Evolutionary conservation across 2,888 invertebrate species (phyloP), one percentile per base, ranked within the genome.

Genomic region (Caradrina clavipalpis): DNA sequence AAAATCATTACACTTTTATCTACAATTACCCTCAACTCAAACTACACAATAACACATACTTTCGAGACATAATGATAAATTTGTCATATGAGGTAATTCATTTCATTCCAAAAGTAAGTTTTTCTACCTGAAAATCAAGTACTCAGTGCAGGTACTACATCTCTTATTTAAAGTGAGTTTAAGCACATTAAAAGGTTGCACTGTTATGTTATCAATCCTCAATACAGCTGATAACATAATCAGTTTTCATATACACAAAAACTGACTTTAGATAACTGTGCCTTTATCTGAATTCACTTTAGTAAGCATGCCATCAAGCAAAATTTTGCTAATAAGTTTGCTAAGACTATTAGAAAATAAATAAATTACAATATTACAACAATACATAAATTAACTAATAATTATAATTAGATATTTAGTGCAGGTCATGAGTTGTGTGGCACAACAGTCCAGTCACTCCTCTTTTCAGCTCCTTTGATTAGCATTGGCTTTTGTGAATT

Each of bases 391-490:
- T 81, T 73, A 78, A 78, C 81, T 82, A 80, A 73, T 73, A 71
- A 73, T 79, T 72, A 56, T 62, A 79, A 76, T 78, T 65, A 78
- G 69, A 69, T 66, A 69, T 74, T 66, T 69, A 76, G 76, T 80
- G 74, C 72, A 75, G 73, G 82, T 74, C 75, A 72, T 74, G 70
- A 65, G 74, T 79, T 76, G 72, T 76, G 69, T 67, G 62, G 58
- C 65, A 83, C 79, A 81, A 83, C 80, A 81, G 54, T 63, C 56
- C 75, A 66, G 84, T 95, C 92, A 96, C 88, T 95, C 95, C 92
- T 95, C 94, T 93, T 96, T 96, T 96, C 96, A 96, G 96, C 96
- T 96, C 80, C 95, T 90, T 92, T 96, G 96, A 89, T 95, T 95
- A 49, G 96, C 94, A 89, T 95, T 96, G 42, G 93, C 88, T 81